Percentiles rank a stretch among this genome's conserved stretches.
Conservation (phyloP, 2,888 invertebrate genomes). For the Pristionchus maxplancki region DNA sequence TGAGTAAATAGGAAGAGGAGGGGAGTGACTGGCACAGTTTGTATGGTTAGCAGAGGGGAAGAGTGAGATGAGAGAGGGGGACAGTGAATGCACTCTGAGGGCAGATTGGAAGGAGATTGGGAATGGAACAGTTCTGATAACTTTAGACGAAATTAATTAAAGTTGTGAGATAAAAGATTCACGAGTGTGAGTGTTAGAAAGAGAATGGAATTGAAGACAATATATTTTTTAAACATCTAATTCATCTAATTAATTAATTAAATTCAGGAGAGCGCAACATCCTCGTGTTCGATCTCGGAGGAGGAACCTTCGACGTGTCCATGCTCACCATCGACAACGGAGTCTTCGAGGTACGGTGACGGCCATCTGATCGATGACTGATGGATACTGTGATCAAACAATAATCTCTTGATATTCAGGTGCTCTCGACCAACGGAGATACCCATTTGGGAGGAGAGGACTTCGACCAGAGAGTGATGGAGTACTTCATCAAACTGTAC, state of each 20-base stretch:
- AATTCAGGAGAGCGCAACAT: conserved; percentile 90
- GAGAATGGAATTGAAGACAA: too few relatives aligned
- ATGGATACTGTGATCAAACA: conserved; percentile 19
- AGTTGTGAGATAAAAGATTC: too few relatives aligned
- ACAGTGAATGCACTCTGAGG: conserved; percentile 1
- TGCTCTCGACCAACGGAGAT: conserved; percentile 69
- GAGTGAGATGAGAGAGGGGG: not conserved
- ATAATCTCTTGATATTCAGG: not conserved
- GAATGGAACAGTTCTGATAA: not conserved
- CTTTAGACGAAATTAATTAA: not conserved
- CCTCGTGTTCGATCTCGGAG: conserved; percentile 97
- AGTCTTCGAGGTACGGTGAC: conserved; percentile 87
- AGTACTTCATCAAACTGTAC: conserved; percentile 94
- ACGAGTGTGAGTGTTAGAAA: too few relatives aligned
- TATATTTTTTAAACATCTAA: too few relatives aligned
- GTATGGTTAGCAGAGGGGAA: conserved; percentile 14
- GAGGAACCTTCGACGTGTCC: conserved; percentile 99
- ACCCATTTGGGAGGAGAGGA: conserved; percentile 89
- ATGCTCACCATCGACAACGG: conserved; percentile 98
- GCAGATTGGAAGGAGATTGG: conserved; percentile 6
- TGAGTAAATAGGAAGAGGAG: conserved; percentile 35
- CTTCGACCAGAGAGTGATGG: conserved; percentile 82
- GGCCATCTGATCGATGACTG: not conserved
- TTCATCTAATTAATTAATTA: not conserved
- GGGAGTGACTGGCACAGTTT: conserved; percentile 49